Evolutionary conservation across 2,888 invertebrate species (phyloP).

Genomic region (Drosophila nr. medialis): DNA sequence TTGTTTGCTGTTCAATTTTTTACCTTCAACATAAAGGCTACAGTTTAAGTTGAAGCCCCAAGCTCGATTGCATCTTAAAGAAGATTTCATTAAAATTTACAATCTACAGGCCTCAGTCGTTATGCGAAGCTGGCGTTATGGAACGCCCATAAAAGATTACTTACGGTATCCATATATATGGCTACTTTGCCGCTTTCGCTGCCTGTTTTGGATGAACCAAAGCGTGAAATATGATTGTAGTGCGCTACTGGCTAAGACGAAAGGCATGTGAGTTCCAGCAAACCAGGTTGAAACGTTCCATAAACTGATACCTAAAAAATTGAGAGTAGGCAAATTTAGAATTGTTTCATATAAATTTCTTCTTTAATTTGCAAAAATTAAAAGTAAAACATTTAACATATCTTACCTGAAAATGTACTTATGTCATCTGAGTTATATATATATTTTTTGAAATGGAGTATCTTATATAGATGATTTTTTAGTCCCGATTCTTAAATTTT

Average conservation of each 20-base stretch:
- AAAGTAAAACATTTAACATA: not conserved
- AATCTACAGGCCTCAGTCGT: slow-evolving; percentile 35
- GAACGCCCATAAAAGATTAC: slow-evolving; percentile 61
- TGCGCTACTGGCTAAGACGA: slow-evolving; percentile 31
- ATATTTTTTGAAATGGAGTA: not conserved
- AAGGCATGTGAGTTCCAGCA: slow-evolving; percentile 21
- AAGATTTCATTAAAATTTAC: slow-evolving; percentile 72
- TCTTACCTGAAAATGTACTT: accelerated
- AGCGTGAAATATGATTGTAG: slow-evolving; percentile 78
- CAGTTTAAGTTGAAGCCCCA: slow-evolving; percentile 32
- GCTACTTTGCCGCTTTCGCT: slow-evolving; percentile 44
- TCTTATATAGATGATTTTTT: not conserved
- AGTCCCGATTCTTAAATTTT: not conserved
- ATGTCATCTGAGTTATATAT: not conserved
- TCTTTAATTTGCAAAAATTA: not conserved
- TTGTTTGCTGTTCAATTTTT: slow-evolving; percentile 8
- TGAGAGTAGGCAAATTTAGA: not conserved
- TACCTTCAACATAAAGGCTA: slow-evolving; percentile 35
- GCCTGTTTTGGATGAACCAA: slow-evolving; percentile 63
- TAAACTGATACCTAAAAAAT: accelerated
- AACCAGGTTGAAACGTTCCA: not conserved
- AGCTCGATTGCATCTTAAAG: slow-evolving; percentile 55
- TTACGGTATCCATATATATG: slow-evolving; percentile 32
- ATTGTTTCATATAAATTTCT: not conserved
- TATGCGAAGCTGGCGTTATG: slow-evolving; percentile 48